These are phyloP conservation scores for Ia io DNA, from an alignment of 2,113 vertebrate genomes.

Conservation along the genomic window DNA sequence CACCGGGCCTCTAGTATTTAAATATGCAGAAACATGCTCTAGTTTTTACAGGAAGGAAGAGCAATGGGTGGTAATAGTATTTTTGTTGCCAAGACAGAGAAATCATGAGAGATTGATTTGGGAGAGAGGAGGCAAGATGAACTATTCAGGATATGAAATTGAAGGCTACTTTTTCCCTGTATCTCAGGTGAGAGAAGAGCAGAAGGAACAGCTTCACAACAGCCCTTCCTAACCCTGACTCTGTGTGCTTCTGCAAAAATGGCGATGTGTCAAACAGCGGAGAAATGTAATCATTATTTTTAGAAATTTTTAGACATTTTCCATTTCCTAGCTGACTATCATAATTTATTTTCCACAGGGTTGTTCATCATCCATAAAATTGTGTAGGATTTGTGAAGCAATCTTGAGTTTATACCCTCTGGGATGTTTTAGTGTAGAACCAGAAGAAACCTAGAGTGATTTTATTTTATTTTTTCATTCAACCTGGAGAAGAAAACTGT, in stretches of 20 bases:
- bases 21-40: neutral
- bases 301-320: conserved; percentile 60
- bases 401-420: conserved; percentile 47
- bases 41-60: conserved; percentile 22
- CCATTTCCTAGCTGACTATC: conserved; percentile 50
- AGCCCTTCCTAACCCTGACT: neutral
- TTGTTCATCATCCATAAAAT: conserved; percentile 50
- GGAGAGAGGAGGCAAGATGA: neutral
- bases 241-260: neutral
- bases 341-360: conserved; percentile 59
- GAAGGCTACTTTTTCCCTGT: neutral
- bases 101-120: neutral
- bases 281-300: conserved; percentile 56
- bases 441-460: conserved; percentile 26
- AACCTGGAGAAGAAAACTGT: conserved; percentile 39
- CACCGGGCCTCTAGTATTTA: too few relatives aligned
- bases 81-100: conserved; percentile 13
- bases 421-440: conserved; percentile 38
- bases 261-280: conserved; percentile 30
- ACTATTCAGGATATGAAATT: neutral
- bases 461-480: conserved; percentile 28
- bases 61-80: neutral
- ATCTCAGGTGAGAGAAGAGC: neutral
- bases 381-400: conserved; percentile 51
- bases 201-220: neutral